Percentiles rank a stretch among this genome's conserved stretches.
phyloP scores from a whole-genome alignment of 2,888 invertebrate genomes.

The Anthoptus insignis region DNA sequence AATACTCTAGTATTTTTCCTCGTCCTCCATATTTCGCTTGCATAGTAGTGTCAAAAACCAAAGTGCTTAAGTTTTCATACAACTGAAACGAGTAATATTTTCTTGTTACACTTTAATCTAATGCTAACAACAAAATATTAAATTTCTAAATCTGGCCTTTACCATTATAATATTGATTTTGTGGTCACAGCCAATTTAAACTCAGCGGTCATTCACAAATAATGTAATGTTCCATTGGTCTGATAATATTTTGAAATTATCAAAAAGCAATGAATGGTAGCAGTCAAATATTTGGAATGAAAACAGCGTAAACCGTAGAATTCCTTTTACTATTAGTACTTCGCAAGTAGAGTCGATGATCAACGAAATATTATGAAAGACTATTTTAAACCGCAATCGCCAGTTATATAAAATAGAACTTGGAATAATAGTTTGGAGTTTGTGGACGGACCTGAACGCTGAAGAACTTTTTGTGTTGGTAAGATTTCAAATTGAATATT shows the following conservation, averaged over 20 bases:
- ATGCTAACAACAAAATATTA: neutral
- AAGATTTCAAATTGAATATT: slow-evolving; percentile 7
- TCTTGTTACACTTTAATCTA: too few relatives aligned
- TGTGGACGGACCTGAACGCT: slow-evolving; percentile 45
- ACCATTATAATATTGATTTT: neutral
- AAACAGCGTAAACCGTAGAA: slow-evolving; percentile 17
- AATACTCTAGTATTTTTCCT: too few relatives aligned
- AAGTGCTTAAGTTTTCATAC: too few relatives aligned
- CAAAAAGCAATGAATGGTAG: slow-evolving; percentile 11
- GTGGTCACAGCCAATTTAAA: slow-evolving; percentile 20
- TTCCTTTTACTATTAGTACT: slow-evolving; percentile 17
- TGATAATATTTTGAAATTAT: slow-evolving; percentile 20
- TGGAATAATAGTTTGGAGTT: slow-evolving; percentile 65
- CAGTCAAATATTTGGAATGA: slow-evolving; percentile 13
- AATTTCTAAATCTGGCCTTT: neutral
- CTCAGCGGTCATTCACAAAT: slow-evolving; percentile 21
- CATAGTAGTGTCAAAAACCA: too few relatives aligned
- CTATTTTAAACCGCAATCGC: slow-evolving; percentile 62
- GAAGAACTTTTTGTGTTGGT: slow-evolving; percentile 44
- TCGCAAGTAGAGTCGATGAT: slow-evolving; percentile 13
- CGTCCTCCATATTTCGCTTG: too few relatives aligned
- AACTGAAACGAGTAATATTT: too few relatives aligned
- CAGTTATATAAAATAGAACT: slow-evolving; percentile 80
- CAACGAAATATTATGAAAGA: slow-evolving; percentile 68
- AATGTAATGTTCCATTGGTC: slow-evolving; percentile 29